Conservation (phyloP, 2,888 invertebrate genomes). For the Lucinisca nassula region DNA sequence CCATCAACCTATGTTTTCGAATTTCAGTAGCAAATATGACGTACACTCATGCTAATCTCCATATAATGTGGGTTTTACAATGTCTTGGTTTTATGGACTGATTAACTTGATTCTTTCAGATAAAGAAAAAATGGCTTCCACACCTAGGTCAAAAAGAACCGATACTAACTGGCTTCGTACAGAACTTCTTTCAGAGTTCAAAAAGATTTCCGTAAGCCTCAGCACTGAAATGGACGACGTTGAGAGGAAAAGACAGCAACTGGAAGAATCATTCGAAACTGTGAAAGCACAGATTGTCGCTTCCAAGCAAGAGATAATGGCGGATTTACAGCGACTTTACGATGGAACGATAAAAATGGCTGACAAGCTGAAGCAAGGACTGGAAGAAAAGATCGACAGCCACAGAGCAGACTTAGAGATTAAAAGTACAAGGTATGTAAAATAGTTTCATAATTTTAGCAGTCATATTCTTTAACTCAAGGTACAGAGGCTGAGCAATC, state of each 20-base stretch:
- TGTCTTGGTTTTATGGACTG: no score
- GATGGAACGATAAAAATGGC: background rate
- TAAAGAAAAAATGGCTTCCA: conserved; percentile 10
- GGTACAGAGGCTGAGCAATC: no score
- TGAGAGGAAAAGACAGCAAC: background rate
- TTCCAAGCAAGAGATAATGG: background rate
- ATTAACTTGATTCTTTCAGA: no score
- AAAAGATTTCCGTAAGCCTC: background rate
- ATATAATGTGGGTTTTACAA: no score
- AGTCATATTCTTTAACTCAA: no score
- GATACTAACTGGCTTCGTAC: background rate
- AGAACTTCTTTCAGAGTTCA: background rate
- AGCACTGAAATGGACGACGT: background rate
- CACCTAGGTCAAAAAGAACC: background rate
- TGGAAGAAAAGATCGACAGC: background rate
- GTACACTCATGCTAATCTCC: no score
- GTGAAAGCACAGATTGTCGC: background rate
- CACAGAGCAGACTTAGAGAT: background rate
- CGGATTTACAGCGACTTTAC: background rate
- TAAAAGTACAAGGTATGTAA: background rate
- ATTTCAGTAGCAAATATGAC: no score
- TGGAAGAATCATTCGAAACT: background rate
- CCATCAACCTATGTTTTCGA: no score
- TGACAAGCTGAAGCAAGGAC: background rate
- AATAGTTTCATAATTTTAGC: no score